phyloP scores from a whole-genome alignment of 1,140 invertebrate genomes.

The Hypsibius dujardini region DNA sequence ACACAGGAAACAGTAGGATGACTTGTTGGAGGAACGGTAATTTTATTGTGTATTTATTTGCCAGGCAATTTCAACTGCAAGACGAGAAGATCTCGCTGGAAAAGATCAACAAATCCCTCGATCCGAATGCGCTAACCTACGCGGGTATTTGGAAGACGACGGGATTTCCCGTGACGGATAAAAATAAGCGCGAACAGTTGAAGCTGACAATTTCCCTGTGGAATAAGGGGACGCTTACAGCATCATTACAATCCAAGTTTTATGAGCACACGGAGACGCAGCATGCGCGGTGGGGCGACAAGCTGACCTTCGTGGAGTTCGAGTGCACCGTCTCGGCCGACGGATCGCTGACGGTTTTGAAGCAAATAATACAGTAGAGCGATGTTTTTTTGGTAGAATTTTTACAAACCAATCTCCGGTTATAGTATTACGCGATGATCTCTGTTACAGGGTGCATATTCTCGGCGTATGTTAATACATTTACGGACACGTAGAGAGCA shows the following conservation, averaged over 20 bases:
- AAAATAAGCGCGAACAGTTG: not conserved
- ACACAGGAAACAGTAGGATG: no score
- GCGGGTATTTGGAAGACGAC: slow-evolving; percentile 3
- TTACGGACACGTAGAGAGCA: no score
- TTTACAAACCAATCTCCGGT: no score
- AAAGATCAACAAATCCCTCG: not conserved
- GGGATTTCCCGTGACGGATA: not conserved
- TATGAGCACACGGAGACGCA: not conserved
- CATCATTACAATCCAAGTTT: not conserved
- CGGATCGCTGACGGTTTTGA: not conserved
- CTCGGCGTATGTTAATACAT: no score
- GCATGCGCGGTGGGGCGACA: slow-evolving; percentile 9
- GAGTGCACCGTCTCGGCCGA: not conserved
- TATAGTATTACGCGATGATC: no score
- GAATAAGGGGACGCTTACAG: not conserved
- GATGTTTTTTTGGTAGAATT: not conserved
- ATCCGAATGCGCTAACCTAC: not conserved
- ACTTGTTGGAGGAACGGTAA: no score
- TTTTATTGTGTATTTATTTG: not conserved
- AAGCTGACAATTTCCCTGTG: not conserved
- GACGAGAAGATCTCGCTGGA: not conserved
- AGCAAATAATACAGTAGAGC: not conserved
- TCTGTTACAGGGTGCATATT: no score
- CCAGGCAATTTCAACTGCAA: not conserved
- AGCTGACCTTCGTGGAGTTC: slow-evolving; percentile 1